A percentile compares a stretch with the other conserved stretches of the same genome.
These are phyloP conservation scores for Cynoglossus semilaevis DNA, from an alignment of 2,113 vertebrate genomes.

Conservation along the genomic window DNA sequence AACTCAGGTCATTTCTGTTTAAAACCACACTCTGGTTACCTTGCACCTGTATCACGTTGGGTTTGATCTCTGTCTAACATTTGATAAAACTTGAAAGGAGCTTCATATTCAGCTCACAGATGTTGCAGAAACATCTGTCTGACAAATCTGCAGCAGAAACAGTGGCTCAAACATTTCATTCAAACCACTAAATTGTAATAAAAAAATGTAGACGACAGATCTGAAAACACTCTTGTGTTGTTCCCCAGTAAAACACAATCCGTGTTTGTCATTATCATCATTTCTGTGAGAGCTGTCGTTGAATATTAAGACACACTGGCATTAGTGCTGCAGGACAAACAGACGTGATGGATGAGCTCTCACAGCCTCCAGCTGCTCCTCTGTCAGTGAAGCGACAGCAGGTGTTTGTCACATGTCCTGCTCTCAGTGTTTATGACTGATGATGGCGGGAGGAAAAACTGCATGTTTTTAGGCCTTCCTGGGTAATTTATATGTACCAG, in stretches of 20 bases:
- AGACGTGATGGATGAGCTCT: constrained; percentile 25
- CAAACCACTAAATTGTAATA: too few species aligned
- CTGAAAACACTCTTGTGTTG: background rate
- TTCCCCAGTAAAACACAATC: background rate
- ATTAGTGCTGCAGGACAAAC: background rate
- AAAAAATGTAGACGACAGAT: background rate
- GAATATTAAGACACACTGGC: background rate
- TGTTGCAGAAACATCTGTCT: too few species aligned
- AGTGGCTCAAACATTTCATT: too few species aligned
- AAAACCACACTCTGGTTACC: too few species aligned
- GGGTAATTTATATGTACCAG: constrained; percentile 22
- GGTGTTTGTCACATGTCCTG: constrained; percentile 14
- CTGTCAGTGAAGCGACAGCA: constrained; percentile 11
- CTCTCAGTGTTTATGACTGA: constrained; percentile 13
- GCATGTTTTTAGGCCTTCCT: background rate
- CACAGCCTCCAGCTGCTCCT: constrained; percentile 16
- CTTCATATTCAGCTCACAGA: too few species aligned
- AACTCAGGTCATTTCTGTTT: too few species aligned
- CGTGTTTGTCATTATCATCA: background rate
- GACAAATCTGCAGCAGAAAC: too few species aligned
- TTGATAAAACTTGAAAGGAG: too few species aligned
- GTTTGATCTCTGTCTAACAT: too few species aligned
- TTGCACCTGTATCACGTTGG: too few species aligned
- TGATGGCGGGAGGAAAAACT: background rate
- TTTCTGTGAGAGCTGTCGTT: background rate